phyloP scores from a whole-genome alignment of 2,113 vertebrate genomes.

The Zosterops pallidus region DNA sequence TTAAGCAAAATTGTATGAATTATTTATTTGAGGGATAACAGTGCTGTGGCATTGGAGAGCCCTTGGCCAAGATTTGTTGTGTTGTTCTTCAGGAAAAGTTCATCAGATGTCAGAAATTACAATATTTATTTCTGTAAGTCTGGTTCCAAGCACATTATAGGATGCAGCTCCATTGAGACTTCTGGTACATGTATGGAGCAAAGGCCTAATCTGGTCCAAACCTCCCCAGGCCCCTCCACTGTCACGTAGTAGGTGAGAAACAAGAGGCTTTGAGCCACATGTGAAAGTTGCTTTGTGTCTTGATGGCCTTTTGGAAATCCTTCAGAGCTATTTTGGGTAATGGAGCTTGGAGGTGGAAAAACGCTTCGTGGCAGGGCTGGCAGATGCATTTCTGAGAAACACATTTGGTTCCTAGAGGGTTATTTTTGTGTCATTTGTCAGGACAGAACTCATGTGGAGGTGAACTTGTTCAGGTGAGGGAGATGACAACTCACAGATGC shows the following conservation, averaged over 20 bases:
- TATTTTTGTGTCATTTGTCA: neutral
- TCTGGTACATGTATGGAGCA: neutral
- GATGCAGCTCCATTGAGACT: neutral
- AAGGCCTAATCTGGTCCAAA: neutral
- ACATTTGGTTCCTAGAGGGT: neutral
- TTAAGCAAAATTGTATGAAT: neutral
- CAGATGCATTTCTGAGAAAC: neutral
- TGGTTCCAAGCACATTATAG: neutral
- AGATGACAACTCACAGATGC: neutral
- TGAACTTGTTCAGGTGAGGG: neutral
- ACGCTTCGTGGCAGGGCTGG: neutral
- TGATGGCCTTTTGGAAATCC: neutral
- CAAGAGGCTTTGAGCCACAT: neutral
- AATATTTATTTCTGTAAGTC: neutral
- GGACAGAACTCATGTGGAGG: neutral
- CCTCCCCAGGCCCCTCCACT: neutral
- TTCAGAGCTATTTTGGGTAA: neutral
- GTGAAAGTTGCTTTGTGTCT: constrained; percentile 2
- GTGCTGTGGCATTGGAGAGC: neutral
- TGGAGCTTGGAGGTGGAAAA: constrained; percentile 16
- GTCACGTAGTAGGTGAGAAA: neutral
- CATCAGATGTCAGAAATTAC: neutral
- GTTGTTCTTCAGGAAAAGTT: neutral
- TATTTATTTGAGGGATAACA: neutral
- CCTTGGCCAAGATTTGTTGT: neutral